phyloP scores from a whole-genome alignment of 2,113 vertebrate genomes.

The Aldabrachelys gigantea region DNA sequence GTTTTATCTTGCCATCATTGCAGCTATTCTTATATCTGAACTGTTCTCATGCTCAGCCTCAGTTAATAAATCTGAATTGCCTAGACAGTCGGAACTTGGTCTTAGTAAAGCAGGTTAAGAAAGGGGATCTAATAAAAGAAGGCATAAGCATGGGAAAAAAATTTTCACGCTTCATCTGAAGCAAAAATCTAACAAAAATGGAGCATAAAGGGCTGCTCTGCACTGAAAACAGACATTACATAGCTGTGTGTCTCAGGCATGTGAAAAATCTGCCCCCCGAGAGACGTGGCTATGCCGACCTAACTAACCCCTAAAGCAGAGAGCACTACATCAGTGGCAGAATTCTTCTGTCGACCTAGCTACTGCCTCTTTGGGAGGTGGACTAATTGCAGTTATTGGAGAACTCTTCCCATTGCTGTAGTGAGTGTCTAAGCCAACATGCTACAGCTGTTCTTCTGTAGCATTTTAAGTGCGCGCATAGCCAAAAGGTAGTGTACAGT shows the following conservation, averaged over 20 bases:
- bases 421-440: background rate
- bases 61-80: background rate
- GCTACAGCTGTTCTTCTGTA: background rate
- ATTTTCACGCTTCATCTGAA: background rate
- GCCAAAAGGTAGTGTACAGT: background rate
- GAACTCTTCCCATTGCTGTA: background rate
- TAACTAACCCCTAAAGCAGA: background rate
- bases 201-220: background rate
- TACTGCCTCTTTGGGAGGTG: background rate
- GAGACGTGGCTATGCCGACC: background rate
- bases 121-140: background rate
- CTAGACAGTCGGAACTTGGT: background rate
- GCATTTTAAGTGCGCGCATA: background rate
- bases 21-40: background rate
- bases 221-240: background rate
- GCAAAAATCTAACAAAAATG: background rate
- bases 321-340: background rate
- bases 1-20: background rate
- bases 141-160: background rate
- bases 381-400: background rate
- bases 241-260: background rate
- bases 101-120: background rate
- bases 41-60: background rate
- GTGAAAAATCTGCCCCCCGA: background rate
- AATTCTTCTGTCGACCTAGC: background rate